These are phyloP conservation scores for Andrena hattorfiana DNA, from an alignment of 2,888 invertebrate species.

Conservation along the genomic window DNA sequence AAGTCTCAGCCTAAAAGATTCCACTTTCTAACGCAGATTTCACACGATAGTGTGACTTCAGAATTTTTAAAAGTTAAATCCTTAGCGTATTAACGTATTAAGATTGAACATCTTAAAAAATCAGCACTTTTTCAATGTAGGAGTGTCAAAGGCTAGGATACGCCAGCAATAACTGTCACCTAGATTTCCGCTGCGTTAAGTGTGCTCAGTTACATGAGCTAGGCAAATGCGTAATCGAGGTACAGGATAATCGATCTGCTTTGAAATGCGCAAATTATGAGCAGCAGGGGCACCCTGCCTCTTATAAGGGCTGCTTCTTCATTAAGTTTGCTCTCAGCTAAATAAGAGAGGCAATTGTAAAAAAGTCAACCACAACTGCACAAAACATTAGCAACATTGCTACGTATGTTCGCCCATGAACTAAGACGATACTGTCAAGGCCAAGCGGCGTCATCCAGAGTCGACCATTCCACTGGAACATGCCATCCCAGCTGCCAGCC, in stretches of 20 bases:
- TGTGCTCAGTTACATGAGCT: background rate
- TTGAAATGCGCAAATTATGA: background rate
- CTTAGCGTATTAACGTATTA: background rate
- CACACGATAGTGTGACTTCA: background rate
- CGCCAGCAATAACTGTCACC: background rate
- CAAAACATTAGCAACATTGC: no score
- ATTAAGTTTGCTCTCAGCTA: background rate
- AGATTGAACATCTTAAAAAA: background rate
- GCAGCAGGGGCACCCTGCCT: background rate
- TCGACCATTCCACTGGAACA: no score
- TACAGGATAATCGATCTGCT: no score
- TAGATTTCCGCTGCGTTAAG: background rate
- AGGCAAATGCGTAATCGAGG: background rate
- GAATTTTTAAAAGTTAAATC: background rate
- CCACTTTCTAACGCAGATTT: background rate
- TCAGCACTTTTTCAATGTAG: background rate
- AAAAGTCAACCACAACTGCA: background rate
- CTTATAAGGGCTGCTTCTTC: background rate
- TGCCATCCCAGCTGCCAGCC: no score
- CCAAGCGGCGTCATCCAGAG: no score
- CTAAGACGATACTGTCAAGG: no score
- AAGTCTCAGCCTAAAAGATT: background rate
- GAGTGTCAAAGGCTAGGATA: slow-evolving; percentile 3
- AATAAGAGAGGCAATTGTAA: background rate
- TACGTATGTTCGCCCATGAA: background rate